These are phyloP conservation scores for Drosophila kepulauana DNA, from an alignment of 1,140 invertebrate genomes.

Conservation along the genomic window DNA sequence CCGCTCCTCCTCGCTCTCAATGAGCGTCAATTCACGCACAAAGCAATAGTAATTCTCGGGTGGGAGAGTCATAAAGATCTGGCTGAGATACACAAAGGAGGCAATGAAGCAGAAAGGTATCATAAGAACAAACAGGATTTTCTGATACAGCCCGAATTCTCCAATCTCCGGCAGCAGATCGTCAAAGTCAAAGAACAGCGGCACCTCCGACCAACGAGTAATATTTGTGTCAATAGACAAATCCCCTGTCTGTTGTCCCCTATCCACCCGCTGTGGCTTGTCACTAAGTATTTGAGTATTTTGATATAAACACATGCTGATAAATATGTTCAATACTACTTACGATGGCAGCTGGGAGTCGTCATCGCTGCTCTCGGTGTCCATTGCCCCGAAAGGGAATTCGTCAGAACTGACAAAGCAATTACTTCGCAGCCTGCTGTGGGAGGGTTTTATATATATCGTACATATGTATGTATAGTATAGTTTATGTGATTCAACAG, in stretches of 20 bases:
- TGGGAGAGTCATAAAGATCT: conserved; percentile 92
- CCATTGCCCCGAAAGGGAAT: neutral
- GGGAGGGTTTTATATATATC: neutral
- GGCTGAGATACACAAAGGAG: conserved; percentile 93
- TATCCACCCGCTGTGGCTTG: neutral
- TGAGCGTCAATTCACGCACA: conserved; percentile 87
- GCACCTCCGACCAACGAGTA: neutral
- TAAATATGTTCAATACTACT: neutral
- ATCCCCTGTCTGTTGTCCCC: conserved; percentile 10
- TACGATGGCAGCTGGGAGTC: neutral
- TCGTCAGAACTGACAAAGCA: neutral
- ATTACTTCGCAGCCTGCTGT: conserved; percentile 30
- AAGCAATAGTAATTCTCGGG: conserved; percentile 92
- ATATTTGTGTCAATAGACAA: neutral
- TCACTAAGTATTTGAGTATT: neutral
- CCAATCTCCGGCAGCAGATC: conserved; percentile 93
- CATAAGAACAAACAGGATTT: conserved; percentile 92
- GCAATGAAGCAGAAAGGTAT: conserved; percentile 93
- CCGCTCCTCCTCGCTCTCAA: conserved; percentile 33
- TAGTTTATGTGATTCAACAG: conserved; percentile 42
- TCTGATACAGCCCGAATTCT: conserved; percentile 94
- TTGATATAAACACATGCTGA: neutral
- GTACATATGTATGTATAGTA: neutral
- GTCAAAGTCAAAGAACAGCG: conserved; percentile 90
- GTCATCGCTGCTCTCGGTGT: neutral